phyloP scores from a whole-genome alignment of 2,113 vertebrate genomes.

The Motacilla alba region DNA sequence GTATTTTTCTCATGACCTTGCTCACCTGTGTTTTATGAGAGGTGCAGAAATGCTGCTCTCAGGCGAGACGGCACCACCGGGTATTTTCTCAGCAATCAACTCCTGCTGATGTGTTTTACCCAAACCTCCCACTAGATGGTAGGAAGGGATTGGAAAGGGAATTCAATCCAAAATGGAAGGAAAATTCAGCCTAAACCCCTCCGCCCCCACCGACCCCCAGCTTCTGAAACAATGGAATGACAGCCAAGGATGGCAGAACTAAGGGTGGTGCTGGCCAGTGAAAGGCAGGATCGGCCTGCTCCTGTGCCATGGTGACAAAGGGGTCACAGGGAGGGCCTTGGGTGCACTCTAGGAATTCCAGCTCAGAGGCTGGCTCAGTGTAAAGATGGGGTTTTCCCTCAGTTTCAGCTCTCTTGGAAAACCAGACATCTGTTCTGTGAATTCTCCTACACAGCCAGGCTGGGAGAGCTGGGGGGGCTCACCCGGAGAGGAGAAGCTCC shows the following conservation, averaged over 20 bases:
- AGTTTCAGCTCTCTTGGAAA: not conserved
- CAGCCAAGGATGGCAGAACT: not conserved
- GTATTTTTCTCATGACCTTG: not conserved
- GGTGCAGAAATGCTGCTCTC: not conserved
- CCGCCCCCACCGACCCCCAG: not conserved
- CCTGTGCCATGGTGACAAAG: not conserved
- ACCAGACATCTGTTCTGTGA: not conserved
- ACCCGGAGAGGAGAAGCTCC: rapidly evolving
- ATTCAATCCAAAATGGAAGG: not conserved
- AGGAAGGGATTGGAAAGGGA: not conserved
- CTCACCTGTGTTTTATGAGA: not conserved
- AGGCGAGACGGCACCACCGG: not conserved
- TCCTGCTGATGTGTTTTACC: not conserved
- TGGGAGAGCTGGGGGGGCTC: not conserved
- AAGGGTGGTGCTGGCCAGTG: not conserved
- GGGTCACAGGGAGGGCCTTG: not conserved
- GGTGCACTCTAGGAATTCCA: not conserved
- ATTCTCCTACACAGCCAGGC: not conserved
- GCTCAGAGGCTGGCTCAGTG: not conserved
- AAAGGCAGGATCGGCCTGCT: not conserved
- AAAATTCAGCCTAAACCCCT: not conserved
- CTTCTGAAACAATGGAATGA: not conserved
- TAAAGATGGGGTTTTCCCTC: not conserved
- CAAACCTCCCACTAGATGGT: constrained; percentile 55
- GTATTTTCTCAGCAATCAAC: not conserved